A percentile compares a stretch with the other conserved stretches of the same genome.
These are phyloP conservation scores for Rhagonycha lutea DNA, from an alignment of 2,888 invertebrate genomes.

Conservation along the genomic window DNA sequence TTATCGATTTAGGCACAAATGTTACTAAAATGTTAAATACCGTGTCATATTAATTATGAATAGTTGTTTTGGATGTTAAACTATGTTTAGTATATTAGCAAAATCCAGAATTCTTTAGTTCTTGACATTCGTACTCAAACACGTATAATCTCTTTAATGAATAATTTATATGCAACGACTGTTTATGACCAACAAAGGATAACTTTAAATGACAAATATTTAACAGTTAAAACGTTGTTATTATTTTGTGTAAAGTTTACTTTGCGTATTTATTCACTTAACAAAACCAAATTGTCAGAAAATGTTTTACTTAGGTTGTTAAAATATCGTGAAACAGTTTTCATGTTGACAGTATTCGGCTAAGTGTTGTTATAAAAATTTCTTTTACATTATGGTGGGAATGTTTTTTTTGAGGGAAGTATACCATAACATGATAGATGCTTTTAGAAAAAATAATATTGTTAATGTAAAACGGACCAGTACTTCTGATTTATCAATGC, in stretches of 20 bases:
- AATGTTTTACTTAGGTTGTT: not conserved
- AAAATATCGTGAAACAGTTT: not conserved
- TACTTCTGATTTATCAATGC: not conserved
- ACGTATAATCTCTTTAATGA: not conserved
- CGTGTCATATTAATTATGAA: not conserved
- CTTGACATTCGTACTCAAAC: not conserved
- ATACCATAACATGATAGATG: not conserved
- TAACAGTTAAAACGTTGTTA: slow-evolving; percentile 1
- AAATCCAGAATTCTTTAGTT: not conserved
- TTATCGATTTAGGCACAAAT: not conserved
- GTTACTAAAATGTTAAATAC: not conserved
- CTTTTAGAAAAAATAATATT: not conserved
- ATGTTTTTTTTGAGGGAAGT: not conserved
- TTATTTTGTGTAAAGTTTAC: slow-evolving; percentile 8
- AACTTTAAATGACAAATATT: not conserved
- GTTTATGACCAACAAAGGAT: slow-evolving; percentile 2
- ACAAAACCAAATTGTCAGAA: not conserved
- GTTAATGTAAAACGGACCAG: not conserved
- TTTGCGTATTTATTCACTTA: not conserved
- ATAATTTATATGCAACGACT: not conserved
- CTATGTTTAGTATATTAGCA: not conserved
- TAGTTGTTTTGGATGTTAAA: not conserved
- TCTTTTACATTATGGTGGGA: not conserved
- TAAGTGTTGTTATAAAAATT: not conserved
- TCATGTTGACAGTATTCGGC: not conserved